phyloP scores from a whole-genome alignment of 2,888 invertebrate species.

The Acronicta alni region DNA sequence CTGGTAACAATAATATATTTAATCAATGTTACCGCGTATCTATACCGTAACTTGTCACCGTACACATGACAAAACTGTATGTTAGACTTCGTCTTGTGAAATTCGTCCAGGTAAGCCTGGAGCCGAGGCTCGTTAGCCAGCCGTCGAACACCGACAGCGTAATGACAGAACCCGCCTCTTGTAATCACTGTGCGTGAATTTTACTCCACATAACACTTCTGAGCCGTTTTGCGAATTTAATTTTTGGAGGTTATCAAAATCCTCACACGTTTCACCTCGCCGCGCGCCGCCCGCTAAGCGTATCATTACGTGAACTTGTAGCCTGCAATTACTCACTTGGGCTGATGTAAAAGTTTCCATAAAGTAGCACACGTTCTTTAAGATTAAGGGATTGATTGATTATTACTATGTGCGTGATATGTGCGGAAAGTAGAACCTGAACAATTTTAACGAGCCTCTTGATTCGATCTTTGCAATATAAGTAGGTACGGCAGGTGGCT shows the following conservation, averaged over 20 bases:
- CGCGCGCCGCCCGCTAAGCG: slow-evolving; percentile 70
- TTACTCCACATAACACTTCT: slow-evolving; percentile 82
- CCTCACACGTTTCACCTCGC: slow-evolving; percentile 72
- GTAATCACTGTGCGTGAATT: slow-evolving; percentile 79
- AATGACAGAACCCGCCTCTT: slow-evolving; percentile 83
- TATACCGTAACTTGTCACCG: too few relatives aligned
- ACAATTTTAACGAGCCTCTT: slow-evolving; percentile 59
- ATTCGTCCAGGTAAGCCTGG: slow-evolving; percentile 47
- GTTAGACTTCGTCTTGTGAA: slow-evolving; percentile 57
- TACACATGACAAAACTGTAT: slow-evolving; percentile 57
- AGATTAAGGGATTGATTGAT: slow-evolving; percentile 69
- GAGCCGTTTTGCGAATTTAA: slow-evolving; percentile 80
- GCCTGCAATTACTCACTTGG: slow-evolving; percentile 77
- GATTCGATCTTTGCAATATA: slow-evolving; percentile 45
- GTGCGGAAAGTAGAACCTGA: slow-evolving; percentile 49
- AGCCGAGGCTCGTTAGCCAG: slow-evolving; percentile 70
- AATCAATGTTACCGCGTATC: slow-evolving; percentile 11
- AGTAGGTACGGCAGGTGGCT: slow-evolving; percentile 45
- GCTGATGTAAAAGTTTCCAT: slow-evolving; percentile 71
- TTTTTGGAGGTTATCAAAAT: slow-evolving; percentile 80
- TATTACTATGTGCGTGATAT: slow-evolving; percentile 68
- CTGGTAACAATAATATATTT: slow-evolving; percentile 6
- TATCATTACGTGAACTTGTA: slow-evolving; percentile 78
- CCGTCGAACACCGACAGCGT: slow-evolving; percentile 70
- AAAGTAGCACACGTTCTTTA: slow-evolving; percentile 66